These are phyloP conservation scores for Tenthredo scrophulariae DNA, from an alignment of 2,888 invertebrate species.

Conservation along the genomic window DNA sequence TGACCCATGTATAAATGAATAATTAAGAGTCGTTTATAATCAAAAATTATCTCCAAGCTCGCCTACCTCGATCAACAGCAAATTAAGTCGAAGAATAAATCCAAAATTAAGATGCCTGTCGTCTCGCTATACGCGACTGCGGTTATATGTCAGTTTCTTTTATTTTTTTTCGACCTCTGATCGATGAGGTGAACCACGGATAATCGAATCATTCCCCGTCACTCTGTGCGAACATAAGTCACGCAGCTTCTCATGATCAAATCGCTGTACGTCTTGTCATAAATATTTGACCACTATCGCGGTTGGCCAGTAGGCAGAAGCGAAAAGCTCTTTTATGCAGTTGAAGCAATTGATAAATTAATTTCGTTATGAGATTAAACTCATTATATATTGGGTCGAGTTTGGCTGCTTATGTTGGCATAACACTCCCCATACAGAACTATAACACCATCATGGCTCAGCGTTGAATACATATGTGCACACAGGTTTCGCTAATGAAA, in stretches of 20 bases:
- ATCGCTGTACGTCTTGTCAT: background rate
- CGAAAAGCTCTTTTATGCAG: background rate
- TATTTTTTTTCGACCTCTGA: background rate
- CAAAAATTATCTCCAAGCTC: background rate
- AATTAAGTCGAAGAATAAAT: background rate
- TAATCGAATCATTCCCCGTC: background rate
- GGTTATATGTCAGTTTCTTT: background rate
- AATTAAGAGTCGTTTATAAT: background rate
- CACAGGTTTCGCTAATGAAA: conserved; percentile 25
- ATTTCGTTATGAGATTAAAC: conserved; percentile 28
- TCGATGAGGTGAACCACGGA: background rate
- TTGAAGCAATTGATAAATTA: background rate
- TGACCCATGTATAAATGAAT: conserved; percentile 4
- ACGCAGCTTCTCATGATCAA: background rate
- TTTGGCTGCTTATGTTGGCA: background rate
- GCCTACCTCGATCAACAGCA: background rate
- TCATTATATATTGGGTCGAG: conserved; percentile 14
- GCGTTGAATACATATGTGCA: conserved; percentile 7
- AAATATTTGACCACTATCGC: background rate
- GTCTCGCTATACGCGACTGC: background rate
- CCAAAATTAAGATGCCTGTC: background rate
- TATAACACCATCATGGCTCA: conserved; percentile 1
- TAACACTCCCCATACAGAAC: conserved; percentile 1
- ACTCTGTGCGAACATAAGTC: background rate
- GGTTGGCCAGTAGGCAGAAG: background rate